Percentiles rank a stretch among this genome's conserved stretches.
Conservation (phyloP, 2,888 invertebrate species). For the Pristionchus arcanus region DNA sequence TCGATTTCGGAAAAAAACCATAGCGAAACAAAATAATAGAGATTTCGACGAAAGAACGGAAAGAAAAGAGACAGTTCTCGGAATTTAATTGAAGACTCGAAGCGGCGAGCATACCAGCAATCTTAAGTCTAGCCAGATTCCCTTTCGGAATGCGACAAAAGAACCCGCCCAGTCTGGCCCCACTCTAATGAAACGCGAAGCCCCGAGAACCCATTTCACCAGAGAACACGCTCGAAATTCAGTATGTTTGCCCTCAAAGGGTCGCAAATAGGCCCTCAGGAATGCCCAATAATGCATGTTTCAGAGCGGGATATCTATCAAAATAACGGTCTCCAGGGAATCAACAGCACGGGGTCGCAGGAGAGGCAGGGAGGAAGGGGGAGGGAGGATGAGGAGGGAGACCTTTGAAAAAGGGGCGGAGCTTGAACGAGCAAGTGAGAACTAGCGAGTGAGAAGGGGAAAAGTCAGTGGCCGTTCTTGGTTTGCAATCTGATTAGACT, state of each 20-base stretch:
- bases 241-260: conserved; percentile 21
- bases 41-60: neutral
- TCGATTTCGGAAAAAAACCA: neutral
- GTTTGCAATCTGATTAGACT: neutral
- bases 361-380: neutral
- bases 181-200: conserved; percentile 6
- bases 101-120: neutral
- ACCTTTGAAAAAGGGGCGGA: neutral
- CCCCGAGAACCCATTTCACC: neutral
- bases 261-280: neutral
- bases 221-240: neutral
- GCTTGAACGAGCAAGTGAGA: neutral
- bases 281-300: conserved; percentile 30
- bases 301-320: conserved; percentile 9
- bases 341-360: neutral
- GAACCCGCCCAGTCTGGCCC: neutral
- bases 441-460: neutral
- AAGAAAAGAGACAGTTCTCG: neutral
- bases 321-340: neutral
- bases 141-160: neutral
- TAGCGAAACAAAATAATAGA: neutral
- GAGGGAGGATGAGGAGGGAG: neutral
- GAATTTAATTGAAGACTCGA: neutral
- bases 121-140: neutral
- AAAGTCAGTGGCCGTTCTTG: neutral